Evolutionary conservation across 2,797 vertebrate species (phyloP).

Genomic region (Sebastolobus altivelis): DNA sequence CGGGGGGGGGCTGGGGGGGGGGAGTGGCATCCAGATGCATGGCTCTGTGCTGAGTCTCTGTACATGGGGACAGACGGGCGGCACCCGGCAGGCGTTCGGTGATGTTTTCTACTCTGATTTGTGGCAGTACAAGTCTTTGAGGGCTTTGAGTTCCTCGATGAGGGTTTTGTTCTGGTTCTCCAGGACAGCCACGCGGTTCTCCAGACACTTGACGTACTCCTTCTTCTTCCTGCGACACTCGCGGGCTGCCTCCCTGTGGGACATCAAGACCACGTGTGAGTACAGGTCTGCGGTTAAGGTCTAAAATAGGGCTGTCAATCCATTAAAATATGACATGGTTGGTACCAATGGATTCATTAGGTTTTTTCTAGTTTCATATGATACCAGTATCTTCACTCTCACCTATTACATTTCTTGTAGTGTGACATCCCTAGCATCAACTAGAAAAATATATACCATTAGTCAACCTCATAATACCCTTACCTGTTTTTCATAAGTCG

Average conservation of each 20-base stretch:
- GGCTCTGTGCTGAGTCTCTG: constrained; percentile 88
- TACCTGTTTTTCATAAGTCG: constrained; percentile 99
- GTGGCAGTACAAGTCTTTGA: constrained; percentile 99
- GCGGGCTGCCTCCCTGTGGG: constrained; percentile 94
- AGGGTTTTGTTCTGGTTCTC: constrained; percentile 99
- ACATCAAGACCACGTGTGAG: not conserved
- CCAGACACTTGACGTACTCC: constrained; percentile 99
- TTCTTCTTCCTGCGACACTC: constrained; percentile 99
- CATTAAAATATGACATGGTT: no score
- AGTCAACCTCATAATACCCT: not conserved
- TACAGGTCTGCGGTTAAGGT: not conserved
- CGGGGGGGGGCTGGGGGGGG: constrained; percentile 31
- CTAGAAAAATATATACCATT: not conserved
- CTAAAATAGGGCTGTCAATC: not conserved
- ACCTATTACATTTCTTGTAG: no score
- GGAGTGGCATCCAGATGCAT: constrained; percentile 70
- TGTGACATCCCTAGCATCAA: not conserved
- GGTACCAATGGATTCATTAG: no score
- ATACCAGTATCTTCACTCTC: no score
- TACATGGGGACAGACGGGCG: constrained; percentile 79
- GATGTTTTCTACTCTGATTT: constrained; percentile 94
- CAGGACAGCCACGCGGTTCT: constrained; percentile 99
- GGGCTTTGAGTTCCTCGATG: constrained; percentile 99
- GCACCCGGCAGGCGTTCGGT: constrained; percentile 42
- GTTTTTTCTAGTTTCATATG: no score